phyloP scores from a whole-genome alignment of 2,888 invertebrate genomes.

The Quadroppia sp. region DNA sequence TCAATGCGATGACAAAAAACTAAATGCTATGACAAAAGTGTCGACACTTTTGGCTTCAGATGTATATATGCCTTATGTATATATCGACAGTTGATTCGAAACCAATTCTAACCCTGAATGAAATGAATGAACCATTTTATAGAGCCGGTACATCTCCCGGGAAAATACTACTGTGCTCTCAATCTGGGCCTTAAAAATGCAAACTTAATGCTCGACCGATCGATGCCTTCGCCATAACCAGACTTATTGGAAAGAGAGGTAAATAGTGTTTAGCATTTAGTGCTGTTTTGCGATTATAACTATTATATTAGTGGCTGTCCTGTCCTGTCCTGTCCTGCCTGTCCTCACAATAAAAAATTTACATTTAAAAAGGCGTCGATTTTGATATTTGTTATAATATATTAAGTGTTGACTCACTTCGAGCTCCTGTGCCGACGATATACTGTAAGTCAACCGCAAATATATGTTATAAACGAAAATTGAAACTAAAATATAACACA shows the following conservation, averaged over 20 bases:
- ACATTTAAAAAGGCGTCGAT: constrained; percentile 24
- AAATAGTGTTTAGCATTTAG: constrained; percentile 22
- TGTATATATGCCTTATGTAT: background rate
- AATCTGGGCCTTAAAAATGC: background rate
- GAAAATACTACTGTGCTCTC: background rate
- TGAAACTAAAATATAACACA: background rate
- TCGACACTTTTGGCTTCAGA: background rate
- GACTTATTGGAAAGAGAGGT: background rate
- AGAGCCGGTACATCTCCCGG: constrained; percentile 25
- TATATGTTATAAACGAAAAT: too few relatives aligned
- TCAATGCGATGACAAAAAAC: constrained; percentile 19
- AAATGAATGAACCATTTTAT: constrained; percentile 24
- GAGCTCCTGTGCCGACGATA: background rate
- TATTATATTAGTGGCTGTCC: constrained; percentile 7
- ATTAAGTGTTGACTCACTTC: constrained; percentile 35
- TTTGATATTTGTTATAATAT: background rate
- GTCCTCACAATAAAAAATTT: constrained; percentile 29
- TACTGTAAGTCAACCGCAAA: constrained; percentile 25
- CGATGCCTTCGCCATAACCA: too few relatives aligned
- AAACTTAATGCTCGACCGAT: constrained; percentile 34
- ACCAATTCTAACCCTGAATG: background rate
- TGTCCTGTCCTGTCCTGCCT: background rate
- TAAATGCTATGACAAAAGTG: background rate
- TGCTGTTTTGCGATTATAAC: background rate
- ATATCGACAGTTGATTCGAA: constrained; percentile 11